phyloP scores from a whole-genome alignment of 30 jellyfish, hydroid and myxozoan species.

The Turritopsis dohrnii region DNA sequence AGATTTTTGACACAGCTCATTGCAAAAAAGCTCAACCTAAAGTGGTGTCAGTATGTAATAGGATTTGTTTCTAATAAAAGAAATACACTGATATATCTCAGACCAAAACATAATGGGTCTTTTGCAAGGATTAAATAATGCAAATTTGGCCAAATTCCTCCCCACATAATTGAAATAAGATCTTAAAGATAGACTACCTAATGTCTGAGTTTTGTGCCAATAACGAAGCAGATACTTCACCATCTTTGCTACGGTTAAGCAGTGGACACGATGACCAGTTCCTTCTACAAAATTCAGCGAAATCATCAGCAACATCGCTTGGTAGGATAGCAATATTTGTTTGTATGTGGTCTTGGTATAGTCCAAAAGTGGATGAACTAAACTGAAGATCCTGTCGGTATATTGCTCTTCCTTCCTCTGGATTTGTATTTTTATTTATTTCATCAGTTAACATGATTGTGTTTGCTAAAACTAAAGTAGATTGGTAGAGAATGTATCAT shows the following conservation, averaged over 20 bases:
- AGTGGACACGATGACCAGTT: conserved; percentile 73
- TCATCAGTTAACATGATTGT: neutral
- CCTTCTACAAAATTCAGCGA: conserved; percentile 51
- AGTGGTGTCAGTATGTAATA: too few relatives aligned
- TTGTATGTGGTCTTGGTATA: conserved; percentile 53
- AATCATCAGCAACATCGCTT: conserved; percentile 50
- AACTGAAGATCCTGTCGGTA: conserved; percentile 29
- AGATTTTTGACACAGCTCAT: too few relatives aligned
- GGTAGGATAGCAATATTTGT: conserved; percentile 59
- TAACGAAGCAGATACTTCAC: conserved; percentile 58
- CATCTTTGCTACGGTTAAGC: conserved; percentile 63
- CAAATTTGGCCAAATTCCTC: too few relatives aligned
- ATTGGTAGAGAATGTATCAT: too few relatives aligned
- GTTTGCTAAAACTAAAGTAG: too few relatives aligned
- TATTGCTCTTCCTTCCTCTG: conserved; percentile 35
- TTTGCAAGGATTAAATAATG: too few relatives aligned
- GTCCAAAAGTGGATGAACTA: conserved; percentile 46
- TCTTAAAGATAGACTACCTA: conserved; percentile 31
- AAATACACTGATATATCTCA: too few relatives aligned
- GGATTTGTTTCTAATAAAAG: too few relatives aligned
- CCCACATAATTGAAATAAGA: too few relatives aligned
- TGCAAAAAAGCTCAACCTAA: too few relatives aligned
- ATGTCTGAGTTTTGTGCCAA: conserved; percentile 69
- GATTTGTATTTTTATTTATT: conserved; percentile 24
- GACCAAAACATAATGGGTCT: too few relatives aligned